phyloP scores from a whole-genome alignment of 2,797 vertebrate genomes.

The Brotogeris chrysoptera region DNA sequence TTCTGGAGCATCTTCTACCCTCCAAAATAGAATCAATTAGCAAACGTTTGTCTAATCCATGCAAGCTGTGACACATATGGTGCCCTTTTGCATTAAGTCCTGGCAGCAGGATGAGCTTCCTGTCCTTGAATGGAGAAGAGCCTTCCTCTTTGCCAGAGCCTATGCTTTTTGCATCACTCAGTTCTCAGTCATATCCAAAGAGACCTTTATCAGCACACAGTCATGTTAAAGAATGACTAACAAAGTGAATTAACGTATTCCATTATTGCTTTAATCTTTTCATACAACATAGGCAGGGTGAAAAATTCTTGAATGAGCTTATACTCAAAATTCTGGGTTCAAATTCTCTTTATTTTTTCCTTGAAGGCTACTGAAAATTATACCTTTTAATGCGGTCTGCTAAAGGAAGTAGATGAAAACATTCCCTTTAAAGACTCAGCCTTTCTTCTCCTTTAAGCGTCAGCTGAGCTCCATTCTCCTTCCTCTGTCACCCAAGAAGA shows the following conservation, averaged over 20 bases:
- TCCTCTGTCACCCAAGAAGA: background rate
- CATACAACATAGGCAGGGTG: background rate
- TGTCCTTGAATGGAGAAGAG: background rate
- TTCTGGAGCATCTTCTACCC: background rate
- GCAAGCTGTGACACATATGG: background rate
- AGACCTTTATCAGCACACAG: background rate
- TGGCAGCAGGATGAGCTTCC: background rate
- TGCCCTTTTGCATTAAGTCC: background rate
- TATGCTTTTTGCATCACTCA: background rate
- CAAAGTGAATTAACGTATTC: background rate
- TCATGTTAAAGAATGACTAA: background rate
- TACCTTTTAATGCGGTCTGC: background rate
- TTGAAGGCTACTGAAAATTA: background rate
- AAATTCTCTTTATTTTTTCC: background rate
- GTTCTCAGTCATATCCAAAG: background rate
- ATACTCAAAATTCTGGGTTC: background rate
- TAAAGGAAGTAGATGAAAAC: background rate
- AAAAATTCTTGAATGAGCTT: background rate
- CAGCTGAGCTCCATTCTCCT: background rate
- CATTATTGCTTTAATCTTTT: background rate
- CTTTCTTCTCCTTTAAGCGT: background rate
- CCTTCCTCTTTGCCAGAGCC: background rate
- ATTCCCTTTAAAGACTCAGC: background rate
- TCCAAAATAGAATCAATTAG: background rate
- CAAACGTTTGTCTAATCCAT: background rate